Evolutionary conservation across 2,113 vertebrate genomes (phyloP).

Genomic region (Phrynosoma blainvillii): DNA sequence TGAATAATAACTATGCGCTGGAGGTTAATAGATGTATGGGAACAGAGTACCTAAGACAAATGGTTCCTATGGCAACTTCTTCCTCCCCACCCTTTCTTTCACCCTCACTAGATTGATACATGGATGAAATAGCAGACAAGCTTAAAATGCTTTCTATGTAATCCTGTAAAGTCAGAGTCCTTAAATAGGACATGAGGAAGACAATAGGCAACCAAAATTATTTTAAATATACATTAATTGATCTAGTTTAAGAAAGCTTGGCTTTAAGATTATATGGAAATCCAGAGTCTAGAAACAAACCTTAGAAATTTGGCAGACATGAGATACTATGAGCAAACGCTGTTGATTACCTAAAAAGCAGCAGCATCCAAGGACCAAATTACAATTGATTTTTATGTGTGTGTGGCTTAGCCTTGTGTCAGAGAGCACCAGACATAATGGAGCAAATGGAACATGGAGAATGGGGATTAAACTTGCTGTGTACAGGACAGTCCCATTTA

Average conservation of each 20-base stretch:
- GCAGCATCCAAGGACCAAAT: not conserved
- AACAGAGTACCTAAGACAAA: constrained; percentile 65
- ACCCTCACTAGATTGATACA: constrained; percentile 46
- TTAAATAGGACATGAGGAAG: constrained; percentile 17
- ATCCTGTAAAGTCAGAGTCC: constrained; percentile 7
- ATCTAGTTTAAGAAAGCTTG: not conserved
- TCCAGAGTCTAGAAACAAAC: not conserved
- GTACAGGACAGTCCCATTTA: not conserved
- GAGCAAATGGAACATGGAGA: not conserved
- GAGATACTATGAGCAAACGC: not conserved
- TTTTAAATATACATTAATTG: constrained; percentile 46
- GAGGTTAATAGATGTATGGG: constrained; percentile 67
- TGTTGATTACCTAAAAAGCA: not conserved
- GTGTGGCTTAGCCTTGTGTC: not conserved
- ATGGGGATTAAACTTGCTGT: not conserved
- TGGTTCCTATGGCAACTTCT: constrained; percentile 74
- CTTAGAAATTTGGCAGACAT: not conserved
- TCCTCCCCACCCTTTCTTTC: constrained; percentile 2
- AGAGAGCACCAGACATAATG: not conserved
- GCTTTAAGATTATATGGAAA: not conserved
- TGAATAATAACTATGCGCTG: constrained; percentile 75
- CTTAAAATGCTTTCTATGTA: constrained; percentile 54
- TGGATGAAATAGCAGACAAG: constrained; percentile 49
- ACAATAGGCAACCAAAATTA: constrained; percentile 30
- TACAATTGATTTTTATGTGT: not conserved